These are phyloP conservation scores for Odontomyia ornata DNA, from an alignment of 2,888 invertebrate genomes.

Conservation along the genomic window DNA sequence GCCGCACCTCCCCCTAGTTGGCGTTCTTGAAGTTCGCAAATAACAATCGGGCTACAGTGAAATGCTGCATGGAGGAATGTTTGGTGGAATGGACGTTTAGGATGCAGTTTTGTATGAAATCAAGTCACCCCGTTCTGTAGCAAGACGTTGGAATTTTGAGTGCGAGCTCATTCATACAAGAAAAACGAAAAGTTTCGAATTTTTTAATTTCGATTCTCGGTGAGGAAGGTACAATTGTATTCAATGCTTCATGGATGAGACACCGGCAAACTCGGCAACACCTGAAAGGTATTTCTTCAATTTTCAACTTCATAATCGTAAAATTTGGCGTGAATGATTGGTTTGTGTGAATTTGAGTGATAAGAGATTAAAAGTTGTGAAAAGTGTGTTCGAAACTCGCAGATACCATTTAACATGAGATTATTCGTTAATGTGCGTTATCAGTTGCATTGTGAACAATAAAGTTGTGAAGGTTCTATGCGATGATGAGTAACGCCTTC, in stretches of 20 bases:
- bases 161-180: too few relatives aligned
- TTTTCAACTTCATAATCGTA: too few relatives aligned
- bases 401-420: not conserved
- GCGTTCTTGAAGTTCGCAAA: not conserved
- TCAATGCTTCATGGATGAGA: conserved; percentile 45
- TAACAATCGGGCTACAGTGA: not conserved
- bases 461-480: too few relatives aligned
- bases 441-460: not conserved
- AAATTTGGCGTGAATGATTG: too few relatives aligned
- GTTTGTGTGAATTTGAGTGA: not conserved
- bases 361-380: not conserved
- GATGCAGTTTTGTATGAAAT: not conserved
- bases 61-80: not conserved
- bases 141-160: not conserved
- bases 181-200: too few relatives aligned
- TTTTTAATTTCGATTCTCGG: conserved; percentile 8
- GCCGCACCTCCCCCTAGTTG: not conserved
- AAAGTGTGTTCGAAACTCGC: not conserved
- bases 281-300: conserved; percentile 43
- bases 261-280: conserved; percentile 43
- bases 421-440: not conserved
- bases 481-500: too few relatives aligned
- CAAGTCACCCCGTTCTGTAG: not conserved
- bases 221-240: not conserved
- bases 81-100: not conserved